These are phyloP conservation scores for Caprella mutica DNA, from an alignment of 2,888 invertebrate species.

Conservation along the genomic window DNA sequence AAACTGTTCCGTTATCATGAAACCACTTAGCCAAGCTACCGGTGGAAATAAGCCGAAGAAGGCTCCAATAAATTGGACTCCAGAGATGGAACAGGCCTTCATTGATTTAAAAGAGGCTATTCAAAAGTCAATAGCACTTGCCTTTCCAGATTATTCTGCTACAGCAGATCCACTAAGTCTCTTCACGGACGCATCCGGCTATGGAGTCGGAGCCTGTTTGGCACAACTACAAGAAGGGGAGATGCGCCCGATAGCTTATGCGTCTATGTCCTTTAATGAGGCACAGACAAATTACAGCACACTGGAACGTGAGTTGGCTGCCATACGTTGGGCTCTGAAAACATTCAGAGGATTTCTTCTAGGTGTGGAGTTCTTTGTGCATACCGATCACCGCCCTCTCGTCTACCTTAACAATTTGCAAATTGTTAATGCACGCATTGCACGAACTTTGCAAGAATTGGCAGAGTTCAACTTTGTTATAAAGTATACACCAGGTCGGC, in stretches of 20 bases:
- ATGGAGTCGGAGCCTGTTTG: not conserved
- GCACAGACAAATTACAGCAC: not conserved
- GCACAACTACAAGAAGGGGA: not conserved
- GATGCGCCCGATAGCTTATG: not conserved
- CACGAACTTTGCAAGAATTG: not conserved
- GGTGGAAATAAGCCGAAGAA: not conserved
- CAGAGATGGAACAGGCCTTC: not conserved
- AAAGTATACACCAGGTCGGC: not conserved
- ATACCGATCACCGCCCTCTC: not conserved
- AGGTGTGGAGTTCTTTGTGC: not conserved
- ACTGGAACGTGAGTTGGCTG: not conserved
- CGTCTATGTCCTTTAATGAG: not conserved
- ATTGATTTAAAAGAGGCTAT: not conserved
- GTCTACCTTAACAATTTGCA: not conserved
- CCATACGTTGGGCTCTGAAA: not conserved
- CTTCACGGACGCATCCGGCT: not conserved
- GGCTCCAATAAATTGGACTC: not conserved
- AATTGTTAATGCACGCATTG: not conserved
- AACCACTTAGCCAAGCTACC: not conserved
- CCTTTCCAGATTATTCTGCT: not conserved
- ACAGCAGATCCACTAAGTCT: not conserved
- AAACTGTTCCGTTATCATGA: not conserved
- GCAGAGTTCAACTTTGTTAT: slow-evolving; percentile 1
- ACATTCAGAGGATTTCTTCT: not conserved
- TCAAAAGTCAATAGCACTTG: not conserved